Evolutionary conservation across 2,113 vertebrate species (phyloP).

Genomic region (Sterrhoptilus dennistouni): DNA sequence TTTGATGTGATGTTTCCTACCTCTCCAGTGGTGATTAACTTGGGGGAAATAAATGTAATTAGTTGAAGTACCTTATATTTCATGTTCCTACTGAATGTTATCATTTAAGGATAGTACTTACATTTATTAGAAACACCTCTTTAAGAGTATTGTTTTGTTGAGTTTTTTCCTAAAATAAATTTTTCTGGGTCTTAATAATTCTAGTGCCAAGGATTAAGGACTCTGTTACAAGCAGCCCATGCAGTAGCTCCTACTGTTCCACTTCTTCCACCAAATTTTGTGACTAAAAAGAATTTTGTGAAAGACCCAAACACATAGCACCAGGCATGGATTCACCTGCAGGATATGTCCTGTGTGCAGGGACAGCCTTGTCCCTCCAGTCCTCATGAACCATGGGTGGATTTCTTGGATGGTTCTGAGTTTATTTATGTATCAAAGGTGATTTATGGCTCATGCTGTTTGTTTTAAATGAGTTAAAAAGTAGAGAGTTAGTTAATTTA

Average conservation of each 20-base stretch:
- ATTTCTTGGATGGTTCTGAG: not conserved
- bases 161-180: not conserved
- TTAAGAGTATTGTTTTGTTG: not conserved
- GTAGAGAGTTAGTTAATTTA: not conserved
- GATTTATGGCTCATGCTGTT: not conserved
- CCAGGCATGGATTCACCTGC: not conserved
- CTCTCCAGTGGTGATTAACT: not conserved
- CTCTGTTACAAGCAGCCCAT: not conserved
- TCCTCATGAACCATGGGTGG: rapidly evolving
- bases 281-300: not conserved
- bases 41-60: not conserved
- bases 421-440: rapidly evolving
- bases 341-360: not conserved
- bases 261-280: not conserved
- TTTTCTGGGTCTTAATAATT: not conserved
- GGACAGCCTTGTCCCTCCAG: no score
- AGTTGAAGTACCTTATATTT: not conserved
- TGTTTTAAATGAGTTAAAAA: not conserved
- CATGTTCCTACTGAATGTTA: not conserved
- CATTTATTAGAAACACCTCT: not conserved
- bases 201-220: not conserved
- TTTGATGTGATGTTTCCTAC: not conserved
- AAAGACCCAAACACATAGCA: not conserved
- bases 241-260: not conserved
- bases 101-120: not conserved